Evolutionary conservation across 2,113 vertebrate species (phyloP).

Genomic region (Sigmodon hispidus): DNA sequence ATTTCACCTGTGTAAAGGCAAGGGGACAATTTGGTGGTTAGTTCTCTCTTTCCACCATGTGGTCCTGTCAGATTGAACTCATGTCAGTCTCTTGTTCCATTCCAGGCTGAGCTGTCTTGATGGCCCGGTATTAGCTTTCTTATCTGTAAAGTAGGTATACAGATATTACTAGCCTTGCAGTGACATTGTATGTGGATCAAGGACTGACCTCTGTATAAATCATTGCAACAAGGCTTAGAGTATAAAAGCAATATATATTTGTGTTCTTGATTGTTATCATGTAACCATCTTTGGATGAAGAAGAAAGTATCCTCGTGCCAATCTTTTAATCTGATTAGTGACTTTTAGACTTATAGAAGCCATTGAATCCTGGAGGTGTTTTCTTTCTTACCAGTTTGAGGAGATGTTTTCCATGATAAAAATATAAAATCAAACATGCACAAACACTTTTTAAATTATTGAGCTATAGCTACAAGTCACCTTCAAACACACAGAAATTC

Average conservation of each 20-base stretch:
- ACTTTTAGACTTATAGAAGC: constrained; percentile 21
- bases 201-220: no score
- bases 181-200: neutral
- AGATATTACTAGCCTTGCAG: neutral
- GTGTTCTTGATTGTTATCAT: neutral
- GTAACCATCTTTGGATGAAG: neutral
- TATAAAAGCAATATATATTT: neutral
- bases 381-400: neutral
- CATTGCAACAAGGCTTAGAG: neutral
- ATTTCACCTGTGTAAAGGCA: neutral
- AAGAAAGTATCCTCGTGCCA: neutral
- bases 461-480: neutral
- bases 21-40: neutral
- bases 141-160: constrained; percentile 5
- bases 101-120: no score
- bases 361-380: neutral
- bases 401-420: neutral
- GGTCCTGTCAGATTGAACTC: neutral
- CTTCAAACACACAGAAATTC: neutral
- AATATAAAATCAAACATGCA: neutral
- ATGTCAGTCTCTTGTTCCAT: no score
- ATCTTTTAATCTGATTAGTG: constrained; percentile 12
- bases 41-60: neutral
- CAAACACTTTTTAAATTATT: neutral
- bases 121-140: neutral